Evolutionary conservation across 2,113 vertebrate genomes (phyloP).

Genomic region (Hylia prasina): DNA sequence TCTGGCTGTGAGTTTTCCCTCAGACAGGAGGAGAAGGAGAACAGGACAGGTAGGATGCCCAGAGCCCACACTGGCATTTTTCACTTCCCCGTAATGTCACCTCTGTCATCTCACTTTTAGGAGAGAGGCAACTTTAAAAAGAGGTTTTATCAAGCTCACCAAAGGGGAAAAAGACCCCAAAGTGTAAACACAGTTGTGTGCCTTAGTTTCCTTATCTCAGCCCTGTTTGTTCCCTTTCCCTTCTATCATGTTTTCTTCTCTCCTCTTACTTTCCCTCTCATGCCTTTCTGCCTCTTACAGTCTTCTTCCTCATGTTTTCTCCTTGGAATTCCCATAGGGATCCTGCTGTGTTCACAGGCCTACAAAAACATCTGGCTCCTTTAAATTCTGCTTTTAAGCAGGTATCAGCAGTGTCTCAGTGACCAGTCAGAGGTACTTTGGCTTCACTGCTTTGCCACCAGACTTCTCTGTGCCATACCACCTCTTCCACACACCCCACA

Average conservation of each 20-base stretch:
- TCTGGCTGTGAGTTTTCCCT: background rate
- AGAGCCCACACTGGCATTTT: background rate
- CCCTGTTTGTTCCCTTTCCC: background rate
- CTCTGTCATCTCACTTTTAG: background rate
- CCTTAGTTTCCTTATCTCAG: background rate
- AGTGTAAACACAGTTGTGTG: background rate
- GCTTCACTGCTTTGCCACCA: background rate
- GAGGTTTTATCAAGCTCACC: background rate
- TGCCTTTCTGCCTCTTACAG: background rate
- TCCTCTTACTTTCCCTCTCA: background rate
- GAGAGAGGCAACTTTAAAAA: background rate
- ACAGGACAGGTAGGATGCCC: background rate
- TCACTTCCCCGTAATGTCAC: background rate
- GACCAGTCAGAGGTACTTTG: background rate
- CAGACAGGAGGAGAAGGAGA: background rate
- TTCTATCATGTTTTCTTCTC: background rate
- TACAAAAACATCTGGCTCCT: background rate
- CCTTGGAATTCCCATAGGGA: background rate
- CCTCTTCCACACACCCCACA: background rate
- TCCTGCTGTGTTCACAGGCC: background rate
- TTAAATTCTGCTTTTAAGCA: background rate
- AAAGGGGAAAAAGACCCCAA: background rate
- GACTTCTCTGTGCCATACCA: background rate
- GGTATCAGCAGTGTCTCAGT: background rate
- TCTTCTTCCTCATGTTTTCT: background rate